phyloP scores from a whole-genome alignment of 1,140 invertebrate species.

The Brachionus koreanus region DNA sequence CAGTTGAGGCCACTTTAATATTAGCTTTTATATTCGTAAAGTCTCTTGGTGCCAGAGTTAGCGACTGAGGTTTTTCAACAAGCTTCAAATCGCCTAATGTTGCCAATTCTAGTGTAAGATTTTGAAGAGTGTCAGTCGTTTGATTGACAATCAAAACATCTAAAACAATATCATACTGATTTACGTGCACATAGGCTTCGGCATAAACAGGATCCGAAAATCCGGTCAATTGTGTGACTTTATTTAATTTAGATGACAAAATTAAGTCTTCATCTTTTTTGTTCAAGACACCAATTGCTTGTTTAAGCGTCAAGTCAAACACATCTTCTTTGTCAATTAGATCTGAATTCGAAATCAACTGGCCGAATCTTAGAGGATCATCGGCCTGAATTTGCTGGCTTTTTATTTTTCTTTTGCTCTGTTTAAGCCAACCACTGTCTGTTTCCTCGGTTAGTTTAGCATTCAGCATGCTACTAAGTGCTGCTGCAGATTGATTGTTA shows the following conservation, averaged over 20 bases:
- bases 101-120: conserved; percentile 92
- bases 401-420: conserved; percentile 65
- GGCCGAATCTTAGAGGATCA: conserved; percentile 78
- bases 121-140: conserved; percentile 90
- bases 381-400: conserved; percentile 62
- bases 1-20: conserved; percentile 80
- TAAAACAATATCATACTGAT: conserved; percentile 75
- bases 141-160: conserved; percentile 77
- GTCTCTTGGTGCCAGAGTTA: conserved; percentile 90
- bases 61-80: conserved; percentile 90
- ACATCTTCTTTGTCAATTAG: conserved; percentile 68
- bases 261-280: conserved; percentile 64
- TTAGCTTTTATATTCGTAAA: conserved; percentile 97
- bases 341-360: conserved; percentile 72
- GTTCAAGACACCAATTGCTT: conserved; percentile 72
- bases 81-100: conserved; percentile 93
- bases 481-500: conserved; percentile 70
- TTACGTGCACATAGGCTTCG: conserved; percentile 97
- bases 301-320: conserved; percentile 88
- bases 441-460: conserved; percentile 67
- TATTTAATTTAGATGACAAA: conserved; percentile 57
- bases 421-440: conserved; percentile 53
- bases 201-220: conserved; percentile 98
- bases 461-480: conserved; percentile 77
- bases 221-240: conserved; percentile 95